Base-by-base conservation (phyloP, 2,113 vertebrate genomes). In the Struthidea cinerea region DNA sequence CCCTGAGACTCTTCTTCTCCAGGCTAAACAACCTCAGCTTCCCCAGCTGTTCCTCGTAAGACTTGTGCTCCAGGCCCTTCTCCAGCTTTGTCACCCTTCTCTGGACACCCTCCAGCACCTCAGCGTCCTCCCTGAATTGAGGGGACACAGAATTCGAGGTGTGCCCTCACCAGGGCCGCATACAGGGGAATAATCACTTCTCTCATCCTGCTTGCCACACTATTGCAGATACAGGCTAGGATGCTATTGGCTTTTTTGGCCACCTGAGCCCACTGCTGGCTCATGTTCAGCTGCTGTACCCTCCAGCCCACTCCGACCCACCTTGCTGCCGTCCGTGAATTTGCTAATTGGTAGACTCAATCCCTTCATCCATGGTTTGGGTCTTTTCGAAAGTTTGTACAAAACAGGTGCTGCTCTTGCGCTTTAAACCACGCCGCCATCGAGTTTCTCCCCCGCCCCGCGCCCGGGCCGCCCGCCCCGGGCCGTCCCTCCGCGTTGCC, bases 351-450 rank as follows among this genome's bases (percentile, higher is more conserved):
- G 20, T 15, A 41, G 26, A 16, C 22, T 33, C 27, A 11, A 16
- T 4, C n/a, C 23, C 8, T 39, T 46, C 28, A 14, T 3, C 37
- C 23, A 0, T 1, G 59, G 16, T 20, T 8, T 44, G 5, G 7
- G 24, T 2, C 21, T 26, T 11, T 44, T 13, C 27, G 4, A 6
- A 27, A 14, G 23, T 8, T 11, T 1, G 18, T 5, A 21, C 20
- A 8, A 6, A 30, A 2, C 30, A 7, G 7, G 4, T 0, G 7
- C 11, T 21, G 37, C 37, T 7, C 37, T 41, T 5, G 26, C 53
- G 3, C 47, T 84, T 42, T 24, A 37, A 57, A 16, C 5, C 7
- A 4, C 37, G 32, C 39, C 35, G 7, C 37, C 59, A 5, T 8
- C 24, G 3, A 1, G 16, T 3, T 39, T 33, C 9, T 15, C 13